Evolutionary conservation across 2,797 vertebrate species (phyloP).

Genomic region (Onychomys torridus): DNA sequence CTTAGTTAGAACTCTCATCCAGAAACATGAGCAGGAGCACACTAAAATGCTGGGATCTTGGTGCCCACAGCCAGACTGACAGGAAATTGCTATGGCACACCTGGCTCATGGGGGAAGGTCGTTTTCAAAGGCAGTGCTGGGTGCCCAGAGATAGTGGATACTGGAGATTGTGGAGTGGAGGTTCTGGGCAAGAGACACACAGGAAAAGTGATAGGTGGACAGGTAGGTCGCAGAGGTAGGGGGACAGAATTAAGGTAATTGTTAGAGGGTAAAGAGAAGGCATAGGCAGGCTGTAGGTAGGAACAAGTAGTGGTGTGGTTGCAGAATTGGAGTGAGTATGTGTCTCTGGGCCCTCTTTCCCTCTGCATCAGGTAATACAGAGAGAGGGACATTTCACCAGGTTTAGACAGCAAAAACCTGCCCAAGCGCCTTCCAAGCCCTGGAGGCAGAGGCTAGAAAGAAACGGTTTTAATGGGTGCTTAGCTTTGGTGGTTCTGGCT

Average conservation of each 20-base stretch:
- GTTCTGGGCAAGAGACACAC: constrained; percentile 56
- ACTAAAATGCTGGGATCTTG: constrained; percentile 33
- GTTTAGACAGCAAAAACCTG: not conserved
- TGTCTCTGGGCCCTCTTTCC: constrained; percentile 61
- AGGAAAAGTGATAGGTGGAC: constrained; percentile 44
- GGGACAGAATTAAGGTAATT: constrained; percentile 35
- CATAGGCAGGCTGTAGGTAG: not conserved
- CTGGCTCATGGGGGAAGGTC: not conserved
- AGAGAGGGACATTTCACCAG: not conserved
- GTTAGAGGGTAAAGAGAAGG: not conserved
- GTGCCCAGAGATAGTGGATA: not conserved
- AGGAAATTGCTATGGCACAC: not conserved
- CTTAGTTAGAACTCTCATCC: not conserved
- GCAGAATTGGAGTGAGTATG: not conserved
- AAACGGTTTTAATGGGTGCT: not conserved
- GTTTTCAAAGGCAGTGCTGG: constrained; percentile 22
- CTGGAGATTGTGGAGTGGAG: not conserved
- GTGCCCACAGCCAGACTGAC: not conserved
- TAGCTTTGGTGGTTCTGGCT: not conserved
- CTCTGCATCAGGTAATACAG: not conserved
- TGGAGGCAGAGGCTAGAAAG: not conserved
- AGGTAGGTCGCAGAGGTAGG: constrained; percentile 74
- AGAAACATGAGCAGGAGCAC: constrained; percentile 5
- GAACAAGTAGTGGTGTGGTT: not conserved
- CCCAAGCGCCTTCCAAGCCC: not conserved